A percentile compares a stretch with the other conserved stretches of the same genome.
phyloP scores from a whole-genome alignment of 92 coral and sea anemone genomes.

The Parazoanthus atlanticus region DNA sequence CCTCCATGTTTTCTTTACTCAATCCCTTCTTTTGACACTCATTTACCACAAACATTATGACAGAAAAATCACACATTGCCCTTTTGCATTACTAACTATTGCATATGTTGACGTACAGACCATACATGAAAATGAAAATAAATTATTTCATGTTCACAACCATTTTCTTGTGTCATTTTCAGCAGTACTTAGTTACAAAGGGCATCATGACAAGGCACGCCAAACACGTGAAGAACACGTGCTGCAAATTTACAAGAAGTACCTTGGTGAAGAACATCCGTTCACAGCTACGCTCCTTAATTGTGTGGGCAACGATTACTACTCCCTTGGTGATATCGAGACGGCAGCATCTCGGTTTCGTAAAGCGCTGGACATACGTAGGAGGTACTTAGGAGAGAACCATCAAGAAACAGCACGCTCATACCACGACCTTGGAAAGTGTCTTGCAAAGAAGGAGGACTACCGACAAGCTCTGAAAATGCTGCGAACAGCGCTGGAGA shows the following conservation, averaged over 20 bases:
- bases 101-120: too few relatives aligned
- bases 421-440: slow-evolving; percentile 59
- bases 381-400: slow-evolving; percentile 40
- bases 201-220: slow-evolving; percentile 26
- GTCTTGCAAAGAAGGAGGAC: slow-evolving; percentile 25
- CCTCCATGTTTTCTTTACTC: too few relatives aligned
- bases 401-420: slow-evolving; percentile 65
- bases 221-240: slow-evolving; percentile 18
- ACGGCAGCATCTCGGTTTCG: slow-evolving; percentile 25
- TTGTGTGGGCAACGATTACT: slow-evolving; percentile 54
- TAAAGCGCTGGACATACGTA: slow-evolving; percentile 53
- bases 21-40: too few relatives aligned
- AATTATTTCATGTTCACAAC: too few relatives aligned
- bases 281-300: slow-evolving; percentile 61
- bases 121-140: too few relatives aligned
- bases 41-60: too few relatives aligned
- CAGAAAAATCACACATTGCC: too few relatives aligned
- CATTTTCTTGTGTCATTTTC: not conserved
- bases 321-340: slow-evolving; percentile 43
- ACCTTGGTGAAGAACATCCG: slow-evolving; percentile 55
- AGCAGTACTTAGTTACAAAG: not conserved
- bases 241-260: slow-evolving; percentile 48
- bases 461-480: slow-evolving; percentile 49
- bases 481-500: slow-evolving; percentile 28
- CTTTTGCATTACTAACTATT: too few relatives aligned